A percentile compares a stretch with the other conserved stretches of the same genome.
phyloP scores from a whole-genome alignment of 2,113 vertebrate species.

The Dipodomys stephensi region DNA sequence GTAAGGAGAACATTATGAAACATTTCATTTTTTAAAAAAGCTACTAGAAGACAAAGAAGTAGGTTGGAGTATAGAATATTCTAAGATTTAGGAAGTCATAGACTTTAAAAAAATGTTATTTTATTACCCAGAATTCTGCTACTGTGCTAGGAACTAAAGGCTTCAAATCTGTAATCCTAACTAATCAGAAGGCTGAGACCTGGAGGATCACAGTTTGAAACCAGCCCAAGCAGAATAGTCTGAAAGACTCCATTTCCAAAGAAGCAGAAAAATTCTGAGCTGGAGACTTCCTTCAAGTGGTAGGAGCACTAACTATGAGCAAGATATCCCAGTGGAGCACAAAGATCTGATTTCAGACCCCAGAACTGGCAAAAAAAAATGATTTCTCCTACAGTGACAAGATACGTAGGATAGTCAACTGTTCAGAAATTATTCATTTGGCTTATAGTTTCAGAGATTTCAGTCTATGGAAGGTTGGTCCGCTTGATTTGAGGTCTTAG shows the following conservation, averaged over 20 bases:
- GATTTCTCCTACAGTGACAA: not conserved
- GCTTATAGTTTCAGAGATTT: not conserved
- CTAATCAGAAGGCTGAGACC: too few relatives aligned
- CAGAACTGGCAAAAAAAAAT: too few relatives aligned
- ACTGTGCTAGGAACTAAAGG: not conserved
- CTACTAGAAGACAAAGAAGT: not conserved
- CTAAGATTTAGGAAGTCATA: not conserved
- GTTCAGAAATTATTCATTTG: not conserved
- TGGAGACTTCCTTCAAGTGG: too few relatives aligned
- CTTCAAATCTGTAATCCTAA: too few relatives aligned
- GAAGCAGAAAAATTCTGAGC: too few relatives aligned
- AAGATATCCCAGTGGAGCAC: too few relatives aligned
- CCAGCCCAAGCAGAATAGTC: too few relatives aligned
- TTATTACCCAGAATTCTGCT: not conserved
- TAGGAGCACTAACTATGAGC: too few relatives aligned
- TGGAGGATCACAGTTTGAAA: too few relatives aligned
- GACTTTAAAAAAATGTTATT: not conserved
- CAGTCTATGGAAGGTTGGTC: not conserved
- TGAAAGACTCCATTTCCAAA: too few relatives aligned
- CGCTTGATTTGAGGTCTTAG: accelerated
- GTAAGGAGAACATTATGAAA: too few relatives aligned
- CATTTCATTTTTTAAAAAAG: not conserved
- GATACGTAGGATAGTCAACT: not conserved
- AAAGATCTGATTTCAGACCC: too few relatives aligned
- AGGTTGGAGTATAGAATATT: not conserved